Conservation (phyloP, 23 tunicate species). For the Diplosoma virens region DNA sequence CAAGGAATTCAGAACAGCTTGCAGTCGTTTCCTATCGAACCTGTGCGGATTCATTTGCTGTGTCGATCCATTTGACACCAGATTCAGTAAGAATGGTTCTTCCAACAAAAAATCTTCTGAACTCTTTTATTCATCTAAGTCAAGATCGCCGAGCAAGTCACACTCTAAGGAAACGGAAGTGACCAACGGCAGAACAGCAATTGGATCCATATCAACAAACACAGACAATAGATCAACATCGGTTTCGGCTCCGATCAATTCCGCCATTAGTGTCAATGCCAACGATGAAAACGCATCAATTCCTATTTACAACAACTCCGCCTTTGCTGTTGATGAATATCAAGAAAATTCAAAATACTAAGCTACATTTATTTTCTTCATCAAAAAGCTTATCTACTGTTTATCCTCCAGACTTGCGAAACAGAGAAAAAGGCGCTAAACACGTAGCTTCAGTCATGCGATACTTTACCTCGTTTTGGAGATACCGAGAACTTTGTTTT, state of each 20-base stretch:
- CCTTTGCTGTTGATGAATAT: background rate
- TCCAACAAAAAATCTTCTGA: too few species aligned
- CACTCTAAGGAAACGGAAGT: conserved; percentile 12
- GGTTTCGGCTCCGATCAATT: background rate
- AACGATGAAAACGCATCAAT: background rate
- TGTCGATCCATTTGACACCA: too few species aligned
- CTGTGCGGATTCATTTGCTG: too few species aligned
- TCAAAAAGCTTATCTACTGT: too few species aligned
- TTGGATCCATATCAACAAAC: conserved; percentile 8
- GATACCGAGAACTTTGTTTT: too few species aligned
- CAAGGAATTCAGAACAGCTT: conserved; percentile 74
- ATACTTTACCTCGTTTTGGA: too few species aligned
- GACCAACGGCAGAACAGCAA: background rate
- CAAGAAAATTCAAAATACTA: background rate
- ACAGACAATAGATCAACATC: background rate
- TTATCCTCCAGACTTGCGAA: too few species aligned
- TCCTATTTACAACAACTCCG: background rate
- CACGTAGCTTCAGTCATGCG: too few species aligned
- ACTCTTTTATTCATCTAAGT: too few species aligned
- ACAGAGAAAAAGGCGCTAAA: too few species aligned
- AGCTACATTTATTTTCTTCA: too few species aligned
- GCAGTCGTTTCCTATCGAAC: background rate
- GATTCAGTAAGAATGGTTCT: too few species aligned
- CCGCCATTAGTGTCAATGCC: background rate
- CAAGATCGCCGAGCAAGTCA: background rate